These are phyloP conservation scores for Ophthalmolycus amberensis DNA, from an alignment of 2,113 vertebrate genomes.

Conservation along the genomic window DNA sequence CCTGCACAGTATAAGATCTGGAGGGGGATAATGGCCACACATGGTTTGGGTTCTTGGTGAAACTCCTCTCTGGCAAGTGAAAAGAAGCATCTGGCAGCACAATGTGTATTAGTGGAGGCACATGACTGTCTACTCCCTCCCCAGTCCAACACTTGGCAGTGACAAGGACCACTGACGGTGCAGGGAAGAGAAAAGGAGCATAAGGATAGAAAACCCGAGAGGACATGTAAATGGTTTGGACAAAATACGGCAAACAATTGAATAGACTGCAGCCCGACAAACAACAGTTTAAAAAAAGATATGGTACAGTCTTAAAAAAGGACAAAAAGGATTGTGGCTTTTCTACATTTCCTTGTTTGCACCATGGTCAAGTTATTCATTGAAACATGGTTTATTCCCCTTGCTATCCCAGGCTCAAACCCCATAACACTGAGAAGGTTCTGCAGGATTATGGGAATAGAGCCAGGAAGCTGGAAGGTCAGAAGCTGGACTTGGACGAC, in stretches of 20 bases:
- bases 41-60: not conserved
- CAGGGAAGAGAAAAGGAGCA: not conserved
- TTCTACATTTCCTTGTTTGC: not conserved
- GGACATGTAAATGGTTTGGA: not conserved
- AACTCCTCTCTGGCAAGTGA: conserved; percentile 13
- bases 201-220: too few relatives aligned
- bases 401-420: conserved; percentile 85
- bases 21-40: not conserved
- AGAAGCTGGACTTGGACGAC: conserved; percentile 81
- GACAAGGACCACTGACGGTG: not conserved
- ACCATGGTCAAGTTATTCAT: not conserved
- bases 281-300: not conserved
- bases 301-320: not conserved
- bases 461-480: conserved; percentile 82
- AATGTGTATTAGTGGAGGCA: not conserved
- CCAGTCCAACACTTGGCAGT: not conserved
- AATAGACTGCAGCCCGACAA: not conserved
- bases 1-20: conserved; percentile 7
- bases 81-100: not conserved
- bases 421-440: conserved; percentile 86
- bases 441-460: conserved; percentile 86
- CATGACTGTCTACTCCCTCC: not conserved
- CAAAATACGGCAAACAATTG: not conserved
- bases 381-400: not conserved
- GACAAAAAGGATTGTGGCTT: too few relatives aligned